Base-by-base conservation (phyloP, 1,140 invertebrate species). In the Drosophila repletoides region DNA sequence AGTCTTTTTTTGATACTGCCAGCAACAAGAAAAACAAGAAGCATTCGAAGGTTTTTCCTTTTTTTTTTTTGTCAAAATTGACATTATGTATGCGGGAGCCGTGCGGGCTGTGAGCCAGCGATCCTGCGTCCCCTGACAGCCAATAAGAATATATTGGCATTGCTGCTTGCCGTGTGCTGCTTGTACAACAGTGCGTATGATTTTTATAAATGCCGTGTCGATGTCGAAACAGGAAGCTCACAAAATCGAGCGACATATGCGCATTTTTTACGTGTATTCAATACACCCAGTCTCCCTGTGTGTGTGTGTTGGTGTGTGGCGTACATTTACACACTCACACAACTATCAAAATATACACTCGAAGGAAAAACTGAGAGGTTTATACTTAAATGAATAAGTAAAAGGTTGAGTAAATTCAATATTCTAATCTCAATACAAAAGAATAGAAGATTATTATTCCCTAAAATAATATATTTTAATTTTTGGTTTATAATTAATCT, bases 151-250 rank as follows among this genome's bases (percentile, higher is more conserved):
- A 84, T 84, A 83, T 83, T 84, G 79, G 58, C 67, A 71, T 31
- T 41, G 70, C 56, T 66, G 66, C 79, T 31, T 41, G 70, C 56
- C 70, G 66, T 84, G 74, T 83, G 79, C 74, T 83, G 79, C 74
- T 79, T 65, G 70, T 83, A 83, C 79, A 84, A 74, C 70, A 45
- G 79, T 81, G 79, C 79, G 79, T 83, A 84, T 74, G 79, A 83
- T 83, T 83, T 83, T 84, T 83, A 84, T 83, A 83, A 83, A 83
- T 79, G 79, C 66, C 74, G 56, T 84, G 79, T 84, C 70, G 79
- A 59, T 72, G 70, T 64, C 67, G 79, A 76, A 77, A 84, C 79
- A 74, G 79, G 70, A 83, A 73, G 51, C 79, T 64, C 70, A 84
- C 74, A 65, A 84, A 83, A 68, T 75, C 77, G 40, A 55, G 14